Conservation (phyloP, 2,113 vertebrate species). For the Xiphorhynchus elegans region DNA sequence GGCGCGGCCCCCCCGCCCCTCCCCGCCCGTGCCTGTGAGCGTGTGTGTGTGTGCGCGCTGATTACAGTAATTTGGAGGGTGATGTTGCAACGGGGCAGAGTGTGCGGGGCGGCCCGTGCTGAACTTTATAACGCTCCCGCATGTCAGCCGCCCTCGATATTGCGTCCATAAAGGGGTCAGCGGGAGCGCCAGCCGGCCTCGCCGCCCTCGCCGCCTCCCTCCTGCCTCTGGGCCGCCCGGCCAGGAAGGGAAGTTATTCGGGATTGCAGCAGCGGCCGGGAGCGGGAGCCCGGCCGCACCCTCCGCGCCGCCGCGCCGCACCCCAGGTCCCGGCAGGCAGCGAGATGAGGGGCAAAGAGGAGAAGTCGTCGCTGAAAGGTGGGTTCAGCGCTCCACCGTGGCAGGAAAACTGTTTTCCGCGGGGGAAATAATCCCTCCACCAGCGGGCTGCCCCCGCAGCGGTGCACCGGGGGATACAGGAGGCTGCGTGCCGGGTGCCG, state of each 20-base stretch:
- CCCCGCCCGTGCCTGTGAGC: not conserved
- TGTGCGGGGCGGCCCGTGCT: slow-evolving; percentile 59
- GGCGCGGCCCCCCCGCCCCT: not conserved
- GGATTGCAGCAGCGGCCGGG: not conserved
- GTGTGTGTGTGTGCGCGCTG: not conserved
- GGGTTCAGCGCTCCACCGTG: not conserved
- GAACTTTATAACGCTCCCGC: slow-evolving; percentile 75
- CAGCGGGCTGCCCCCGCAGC: not conserved
- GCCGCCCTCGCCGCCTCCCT: slow-evolving; percentile 31
- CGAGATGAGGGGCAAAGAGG: slow-evolving; percentile 75
- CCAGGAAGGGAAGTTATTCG: slow-evolving; percentile 1
- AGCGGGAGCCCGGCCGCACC: not conserved
- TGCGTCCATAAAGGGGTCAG: slow-evolving; percentile 55
- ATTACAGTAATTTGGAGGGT: slow-evolving; percentile 67
- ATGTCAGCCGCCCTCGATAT: slow-evolving; percentile 70
- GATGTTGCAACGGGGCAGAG: slow-evolving; percentile 72
- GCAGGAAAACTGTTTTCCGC: not conserved
- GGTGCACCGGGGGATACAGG: not conserved
- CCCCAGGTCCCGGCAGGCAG: not conserved
- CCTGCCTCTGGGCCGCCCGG: slow-evolving; percentile 9
- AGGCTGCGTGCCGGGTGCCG: not conserved
- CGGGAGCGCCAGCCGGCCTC: not conserved
- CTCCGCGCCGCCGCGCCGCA: not conserved
- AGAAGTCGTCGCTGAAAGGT: slow-evolving; percentile 80
- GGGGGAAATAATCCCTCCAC: not conserved